These are phyloP conservation scores for Ephialtes manifestator DNA, from an alignment of 2,888 invertebrate species.

Conservation along the genomic window DNA sequence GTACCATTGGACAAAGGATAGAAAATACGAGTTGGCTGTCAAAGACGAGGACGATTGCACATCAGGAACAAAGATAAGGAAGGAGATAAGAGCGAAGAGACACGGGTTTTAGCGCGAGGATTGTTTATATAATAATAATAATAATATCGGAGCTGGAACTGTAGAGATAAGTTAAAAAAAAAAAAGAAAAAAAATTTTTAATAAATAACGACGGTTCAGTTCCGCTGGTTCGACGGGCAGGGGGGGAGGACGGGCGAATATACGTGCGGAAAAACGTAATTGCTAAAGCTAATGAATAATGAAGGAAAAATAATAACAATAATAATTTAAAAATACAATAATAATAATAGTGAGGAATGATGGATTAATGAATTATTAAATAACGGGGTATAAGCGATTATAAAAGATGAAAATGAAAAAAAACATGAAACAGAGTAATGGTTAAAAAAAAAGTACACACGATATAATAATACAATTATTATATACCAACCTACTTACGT, in stretches of 20 bases:
- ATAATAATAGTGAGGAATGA: slow-evolving; percentile 61
- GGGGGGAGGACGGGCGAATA: slow-evolving; percentile 30
- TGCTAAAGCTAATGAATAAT: slow-evolving; percentile 59
- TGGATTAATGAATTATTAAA: slow-evolving; percentile 53
- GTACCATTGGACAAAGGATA: not conserved
- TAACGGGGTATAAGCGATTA: slow-evolving; percentile 35
- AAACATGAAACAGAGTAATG: slow-evolving; percentile 22
- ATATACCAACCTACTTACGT: slow-evolving; percentile 70
- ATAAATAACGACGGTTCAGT: slow-evolving; percentile 39
- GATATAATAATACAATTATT: slow-evolving; percentile 72
- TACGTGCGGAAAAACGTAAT: slow-evolving; percentile 60
- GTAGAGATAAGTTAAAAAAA: slow-evolving; percentile 19
- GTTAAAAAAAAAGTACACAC: slow-evolving; percentile 41
- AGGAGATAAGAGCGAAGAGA: not conserved
- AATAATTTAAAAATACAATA: slow-evolving; percentile 64
- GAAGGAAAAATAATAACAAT: slow-evolving; percentile 63
- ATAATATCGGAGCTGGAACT: slow-evolving; percentile 28
- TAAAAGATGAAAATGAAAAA: slow-evolving; percentile 14
- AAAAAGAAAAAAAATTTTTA: not conserved
- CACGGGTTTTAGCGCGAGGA: slow-evolving; percentile 6
- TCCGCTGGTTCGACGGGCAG: slow-evolving; percentile 22
- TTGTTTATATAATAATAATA: slow-evolving; percentile 24
- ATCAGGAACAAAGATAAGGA: not conserved
- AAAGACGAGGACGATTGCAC: not conserved
- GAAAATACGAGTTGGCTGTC: not conserved